Conservation (phyloP, 2,113 vertebrate species). For the Limnothrissa miodon region DNA sequence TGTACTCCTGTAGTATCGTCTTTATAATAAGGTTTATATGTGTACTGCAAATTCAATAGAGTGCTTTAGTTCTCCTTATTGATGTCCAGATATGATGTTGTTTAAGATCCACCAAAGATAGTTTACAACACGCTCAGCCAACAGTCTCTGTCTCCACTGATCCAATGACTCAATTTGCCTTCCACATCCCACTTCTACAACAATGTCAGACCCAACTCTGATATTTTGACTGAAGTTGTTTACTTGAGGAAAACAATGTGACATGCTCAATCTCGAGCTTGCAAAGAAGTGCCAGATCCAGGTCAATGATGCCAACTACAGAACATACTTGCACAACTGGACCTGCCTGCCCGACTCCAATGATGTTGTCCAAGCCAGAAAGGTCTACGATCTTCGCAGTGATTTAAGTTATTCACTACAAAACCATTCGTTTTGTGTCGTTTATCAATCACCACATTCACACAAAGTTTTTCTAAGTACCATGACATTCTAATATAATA, state of each 20-base stretch:
- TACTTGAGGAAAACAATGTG: conserved; percentile 43
- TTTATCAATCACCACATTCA: background rate
- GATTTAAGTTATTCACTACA: conserved; percentile 69
- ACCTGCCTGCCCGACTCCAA: conserved; percentile 86
- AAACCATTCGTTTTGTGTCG: background rate
- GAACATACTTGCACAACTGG: conserved; percentile 78
- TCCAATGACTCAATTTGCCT: background rate
- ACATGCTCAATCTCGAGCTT: conserved; percentile 80
- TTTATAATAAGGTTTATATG: background rate
- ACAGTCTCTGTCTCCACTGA: too few relatives aligned
- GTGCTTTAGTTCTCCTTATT: background rate
- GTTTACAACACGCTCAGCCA: too few relatives aligned
- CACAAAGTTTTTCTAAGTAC: too few relatives aligned
- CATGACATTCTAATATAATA: background rate
- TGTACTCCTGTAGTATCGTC: background rate
- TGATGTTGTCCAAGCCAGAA: conserved; percentile 82
- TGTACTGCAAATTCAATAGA: background rate
- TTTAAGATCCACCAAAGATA: too few relatives aligned
- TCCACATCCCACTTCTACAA: too few relatives aligned
- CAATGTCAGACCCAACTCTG: background rate
- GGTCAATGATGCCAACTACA: too few relatives aligned
- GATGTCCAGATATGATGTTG: background rate
- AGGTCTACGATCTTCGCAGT: conserved; percentile 81
- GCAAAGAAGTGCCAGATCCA: conserved; percentile 90
- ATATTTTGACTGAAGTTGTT: background rate